Evolutionary conservation across 2,113 vertebrate genomes (phyloP), one percentile per base, ranked within the genome.

Genomic region (Procavia capensis): DNA sequence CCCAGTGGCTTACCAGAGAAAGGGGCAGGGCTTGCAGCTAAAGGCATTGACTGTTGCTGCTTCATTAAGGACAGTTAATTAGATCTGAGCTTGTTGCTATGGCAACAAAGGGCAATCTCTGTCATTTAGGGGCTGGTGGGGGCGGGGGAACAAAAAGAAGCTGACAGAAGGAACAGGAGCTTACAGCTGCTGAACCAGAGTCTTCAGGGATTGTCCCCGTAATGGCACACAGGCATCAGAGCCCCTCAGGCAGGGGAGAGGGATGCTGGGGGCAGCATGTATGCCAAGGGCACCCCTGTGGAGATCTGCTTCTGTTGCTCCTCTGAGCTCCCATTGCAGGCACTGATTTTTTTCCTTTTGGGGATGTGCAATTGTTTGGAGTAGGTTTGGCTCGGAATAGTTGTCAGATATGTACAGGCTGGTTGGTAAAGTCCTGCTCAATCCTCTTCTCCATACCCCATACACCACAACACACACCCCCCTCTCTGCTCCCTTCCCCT

Each of bases 11-110:
- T 22, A 27, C 31, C 63, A 6, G 8, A 47, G 36, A 70, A 78
- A 4, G 1, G 17, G 50, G 80, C 1, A 0, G 68, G 57, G 61
- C n/a, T 64, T 82, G 45, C 47, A 39, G 45, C 88, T 45, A 50
- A 81, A 78, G 64, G 45, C 78, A 31, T 17, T 76, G 78, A 20
- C 95, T 90, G 90, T 22, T 57, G 63, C 41, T 39, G 70, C 88
- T 92, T 90, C 81, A 57, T 95, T 95, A 95, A 86, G 34, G 66
- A 31, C 34, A 24, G 85, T 61, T 95, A 96, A 96, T 96, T 90
- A 92, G 85, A 95, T 61, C 75, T 54, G 54, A 92, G 78, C 27
- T 61, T n/a, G 82, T 92, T 95, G 89, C 75, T 57, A 64, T 43
- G 83, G 94, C 66, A 95, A 88, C 66, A 39, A 64, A 29, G 63